These are phyloP conservation scores for Mesitornis unicolor DNA, from an alignment of 2,113 vertebrate species.

Conservation along the genomic window DNA sequence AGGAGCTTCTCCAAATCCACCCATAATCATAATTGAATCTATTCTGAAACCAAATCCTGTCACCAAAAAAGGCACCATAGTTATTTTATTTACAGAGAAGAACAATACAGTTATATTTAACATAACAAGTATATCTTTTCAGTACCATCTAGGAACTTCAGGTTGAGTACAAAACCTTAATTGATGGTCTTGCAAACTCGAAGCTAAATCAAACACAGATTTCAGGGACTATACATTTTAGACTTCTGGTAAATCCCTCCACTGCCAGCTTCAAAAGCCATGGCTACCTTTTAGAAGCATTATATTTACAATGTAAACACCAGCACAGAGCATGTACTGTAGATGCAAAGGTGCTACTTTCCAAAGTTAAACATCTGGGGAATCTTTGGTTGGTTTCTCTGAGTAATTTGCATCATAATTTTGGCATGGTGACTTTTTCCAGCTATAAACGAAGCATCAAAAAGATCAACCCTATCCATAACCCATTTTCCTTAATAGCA, in stretches of 20 bases:
- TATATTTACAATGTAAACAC: background rate
- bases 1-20: background rate
- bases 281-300: background rate
- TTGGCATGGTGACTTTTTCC: background rate
- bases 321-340: background rate
- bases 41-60: background rate
- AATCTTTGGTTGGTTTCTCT: background rate
- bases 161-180: background rate
- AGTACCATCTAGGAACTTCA: background rate
- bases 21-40: background rate
- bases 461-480: background rate
- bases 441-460: constrained; percentile 9
- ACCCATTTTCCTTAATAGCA: background rate
- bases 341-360: constrained; percentile 11
- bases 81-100: background rate
- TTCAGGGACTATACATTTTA: background rate
- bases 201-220: background rate
- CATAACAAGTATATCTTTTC: background rate
- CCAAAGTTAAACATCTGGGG: constrained; percentile 11
- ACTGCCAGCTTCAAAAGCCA: background rate
- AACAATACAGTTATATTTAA: background rate
- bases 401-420: background rate
- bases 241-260: background rate
- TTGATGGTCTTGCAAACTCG: background rate
- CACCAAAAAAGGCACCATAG: background rate